Evolutionary conservation across 2,888 invertebrate species (phyloP), one percentile per base, ranked within the genome.

Genomic region (Trichopria drosophilae): DNA sequence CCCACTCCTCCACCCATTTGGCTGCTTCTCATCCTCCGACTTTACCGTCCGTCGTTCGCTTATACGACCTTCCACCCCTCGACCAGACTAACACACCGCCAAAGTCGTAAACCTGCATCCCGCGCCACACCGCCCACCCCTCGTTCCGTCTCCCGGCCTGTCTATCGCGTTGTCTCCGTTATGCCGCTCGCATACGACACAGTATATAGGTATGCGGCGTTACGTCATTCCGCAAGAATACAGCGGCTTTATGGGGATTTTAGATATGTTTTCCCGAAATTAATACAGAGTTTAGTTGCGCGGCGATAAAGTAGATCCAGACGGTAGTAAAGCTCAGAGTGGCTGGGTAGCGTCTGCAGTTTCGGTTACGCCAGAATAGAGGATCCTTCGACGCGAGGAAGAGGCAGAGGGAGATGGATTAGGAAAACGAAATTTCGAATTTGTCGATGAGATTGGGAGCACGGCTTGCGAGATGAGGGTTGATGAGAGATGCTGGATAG

Each of bases 251-350:
- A 64, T 62, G 59, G 57, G 60, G 55, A 61, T 67, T 68, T 69
- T 67, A 67, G 67, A 62, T 66, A 66, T 64, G 65, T 70, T 69
- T 70, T 66, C 68, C 61, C 67, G 64, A 68, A 69, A 70, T 70
- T 70, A 70, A 70, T 68, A 68, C 65, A 66, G 66, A 69, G 67
- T 70, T 69, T 65, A 68, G 67, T 66, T 69, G 65, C 64, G 66
- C 61, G 64, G 63, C 63, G 66, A 60, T 70, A 70, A 70, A 70
- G 63, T 62, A 63, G 66, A 70, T 67, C 69, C 70, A 69, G 69
- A 70, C 69, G 68, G 64, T 59, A 63, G 67, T 70, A 68, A 69
- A 70, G 55, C 61, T 59, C 59, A 63, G 64, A 67, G 68, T 64
- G 66, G 62, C 65, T 64, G 63, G 64, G 65, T 64, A 68, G n/a